Evolutionary conservation across 2,113 vertebrate genomes (phyloP).

Genomic region (Eonycteris spelaea): DNA sequence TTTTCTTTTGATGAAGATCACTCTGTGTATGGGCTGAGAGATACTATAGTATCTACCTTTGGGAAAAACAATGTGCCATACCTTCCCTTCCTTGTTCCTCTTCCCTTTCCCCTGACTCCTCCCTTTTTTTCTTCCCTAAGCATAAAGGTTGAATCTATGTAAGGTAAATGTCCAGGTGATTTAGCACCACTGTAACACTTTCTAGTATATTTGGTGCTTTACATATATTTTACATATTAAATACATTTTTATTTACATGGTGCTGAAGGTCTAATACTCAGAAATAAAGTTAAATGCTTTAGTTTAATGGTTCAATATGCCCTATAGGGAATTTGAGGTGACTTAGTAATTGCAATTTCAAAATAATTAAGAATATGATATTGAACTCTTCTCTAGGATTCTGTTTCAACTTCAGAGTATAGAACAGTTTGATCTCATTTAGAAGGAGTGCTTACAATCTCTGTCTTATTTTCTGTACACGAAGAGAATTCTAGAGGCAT

Average conservation of each 20-base stretch:
- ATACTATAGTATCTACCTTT: not conserved
- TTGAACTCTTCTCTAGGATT: conserved; percentile 16
- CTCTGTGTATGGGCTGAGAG: not conserved
- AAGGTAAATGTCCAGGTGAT: not conserved
- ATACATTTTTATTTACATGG: not conserved
- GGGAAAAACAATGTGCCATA: not conserved
- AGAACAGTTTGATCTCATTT: not conserved
- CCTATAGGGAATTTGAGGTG: conserved; percentile 26
- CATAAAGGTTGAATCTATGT: not conserved
- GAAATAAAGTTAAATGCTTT: conserved; percentile 24
- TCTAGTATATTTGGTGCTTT: not conserved
- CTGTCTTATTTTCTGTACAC: not conserved
- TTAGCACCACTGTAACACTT: not conserved
- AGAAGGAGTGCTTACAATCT: not conserved
- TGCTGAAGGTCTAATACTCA: not conserved
- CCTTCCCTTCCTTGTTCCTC: not conserved
- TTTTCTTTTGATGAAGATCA: not conserved
- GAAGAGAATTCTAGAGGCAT: not conserved
- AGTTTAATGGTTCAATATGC: conserved; percentile 47
- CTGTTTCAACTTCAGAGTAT: not conserved
- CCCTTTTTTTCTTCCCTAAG: not conserved
- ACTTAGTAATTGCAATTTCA: conserved; percentile 64
- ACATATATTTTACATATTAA: not conserved
- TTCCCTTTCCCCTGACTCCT: not conserved
- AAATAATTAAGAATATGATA: conserved; percentile 27